Evolutionary conservation across 23 tunicate genomes (phyloP), one percentile per base, ranked within the genome.

Genomic region (Botrylloides violaceus): DNA sequence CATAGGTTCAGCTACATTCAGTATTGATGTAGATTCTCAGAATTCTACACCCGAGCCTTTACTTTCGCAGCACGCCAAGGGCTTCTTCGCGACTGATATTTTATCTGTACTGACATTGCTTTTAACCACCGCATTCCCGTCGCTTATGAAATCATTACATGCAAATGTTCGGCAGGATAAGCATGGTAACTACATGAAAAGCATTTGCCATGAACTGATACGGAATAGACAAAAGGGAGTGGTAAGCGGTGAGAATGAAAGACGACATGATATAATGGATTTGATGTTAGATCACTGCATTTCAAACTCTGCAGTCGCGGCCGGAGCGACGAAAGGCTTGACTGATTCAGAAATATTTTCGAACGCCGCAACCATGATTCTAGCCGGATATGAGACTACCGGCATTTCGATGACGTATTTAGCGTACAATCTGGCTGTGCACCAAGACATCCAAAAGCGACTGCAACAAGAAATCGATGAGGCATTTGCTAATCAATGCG

Each of bases 381-480:
- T 80, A 28, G 94, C 85, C 29, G 94, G 85, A 2, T 85, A 72
- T 55, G 94, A 85, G 21, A 85, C 94, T 1, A 79, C 94, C 31
- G 72, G 62, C 2, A 79, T 68, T 58, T 59, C 80, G 23, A 60
- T 85, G 77, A 37, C 76, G 35, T 73, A 65, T 26, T 59, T 85
- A 18, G 77, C 78, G 15, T 85, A 64, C 76, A 85, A 85, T 60
- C 74, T 85, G 57, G 94, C 94, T 5, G 32, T 61, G 22, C 71
- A 85, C 58, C 64, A 4, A 12, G 81, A 79, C 23, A 70, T 59
- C 4, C 94, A 85, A 58, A 62, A 79, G 25, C 59, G 61, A 35
- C 73, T 85, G 19, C 68, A 56, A 26, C 38, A 65, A 29, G 94
- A 85, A 68, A 73, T 85, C 12, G 80, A 85, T 24, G 71, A 74